Evolutionary conservation across 1,140 invertebrate genomes (phyloP), one percentile per base, ranked within the genome.

Genomic region (Condylostylus longicornis): DNA sequence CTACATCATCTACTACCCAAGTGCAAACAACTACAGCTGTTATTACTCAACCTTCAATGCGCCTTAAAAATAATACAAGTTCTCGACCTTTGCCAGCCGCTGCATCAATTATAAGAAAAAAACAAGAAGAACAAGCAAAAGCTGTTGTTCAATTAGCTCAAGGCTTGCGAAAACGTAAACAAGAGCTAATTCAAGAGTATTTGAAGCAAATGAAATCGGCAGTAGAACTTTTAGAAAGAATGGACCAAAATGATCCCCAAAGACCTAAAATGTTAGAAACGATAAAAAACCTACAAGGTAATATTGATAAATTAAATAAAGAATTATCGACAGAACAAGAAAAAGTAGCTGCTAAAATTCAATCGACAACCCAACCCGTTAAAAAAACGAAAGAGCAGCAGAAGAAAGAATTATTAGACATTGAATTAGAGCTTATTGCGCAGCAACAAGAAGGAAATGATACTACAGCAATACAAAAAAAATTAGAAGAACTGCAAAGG

Each of bases 311-410:
- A 18, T 40, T 61, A 27, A 47, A 49, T 17, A 57, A 57, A 38
- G 58, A 61, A 28, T 52, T 61, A n/a, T 49, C 54, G 28, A 45
- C 48, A 21, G 58, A 60, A 39, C 54, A 58, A 35, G 58, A 53
- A 39, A 54, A 57, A 33, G 14, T 60, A 22, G 50, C 58, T 34
- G 53, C 55, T 5, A 53, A 61, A 40, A 60, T 61, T 5, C 53
- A 53, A 35, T 48, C 51, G 25, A 46, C 49, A 25, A 23, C 23
- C 20, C 28, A 15, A 18, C 45, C 54, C 12, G 30, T 52, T 0
- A 56, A 58, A 28, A 60, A 60, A 42, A 51, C 57, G 33, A 61
- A 61, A 42, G 58, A 61, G 38, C 57, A 60, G 36, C 54, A 58
- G 18, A 58, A 61, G 18, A 61, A 60, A 42, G 58, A 61, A 38